These are phyloP conservation scores for Drosophila anomalata DNA, from an alignment of 2,888 invertebrate genomes.

Conservation along the genomic window DNA sequence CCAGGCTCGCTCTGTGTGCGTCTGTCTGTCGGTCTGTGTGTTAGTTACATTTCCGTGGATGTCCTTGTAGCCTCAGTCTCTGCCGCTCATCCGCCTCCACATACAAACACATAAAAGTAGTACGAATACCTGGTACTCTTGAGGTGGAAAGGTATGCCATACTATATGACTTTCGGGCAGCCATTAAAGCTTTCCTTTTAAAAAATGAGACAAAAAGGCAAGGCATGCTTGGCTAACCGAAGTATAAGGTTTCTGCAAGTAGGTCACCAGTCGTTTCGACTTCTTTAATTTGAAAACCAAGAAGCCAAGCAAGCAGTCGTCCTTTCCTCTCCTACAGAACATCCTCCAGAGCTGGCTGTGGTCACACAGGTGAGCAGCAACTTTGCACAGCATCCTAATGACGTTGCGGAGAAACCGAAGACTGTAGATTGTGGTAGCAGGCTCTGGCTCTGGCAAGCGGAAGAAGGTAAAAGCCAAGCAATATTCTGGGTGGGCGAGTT, in stretches of 20 bases:
- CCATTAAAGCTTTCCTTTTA: not conserved
- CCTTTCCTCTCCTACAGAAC: conserved; percentile 18
- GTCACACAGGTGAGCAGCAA: conserved; percentile 54
- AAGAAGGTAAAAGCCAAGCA: not conserved
- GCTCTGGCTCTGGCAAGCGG: conserved; percentile 7
- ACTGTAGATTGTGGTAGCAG: conserved; percentile 25
- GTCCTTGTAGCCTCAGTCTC: conserved; percentile 23
- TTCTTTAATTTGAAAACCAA: conserved; percentile 69
- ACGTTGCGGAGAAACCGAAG: conserved; percentile 44
- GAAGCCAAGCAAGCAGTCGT: conserved; percentile 43
- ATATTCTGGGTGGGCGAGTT: conserved; percentile 10
- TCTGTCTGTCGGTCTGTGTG: conserved; percentile 40
- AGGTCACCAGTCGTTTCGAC: not conserved
- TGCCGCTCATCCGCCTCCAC: conserved; percentile 14
- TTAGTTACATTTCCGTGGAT: conserved; percentile 68
- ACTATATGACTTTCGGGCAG: not conserved
- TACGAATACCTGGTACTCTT: conserved; percentile 4
- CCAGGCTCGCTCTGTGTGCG: conserved; percentile 12
- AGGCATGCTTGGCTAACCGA: not conserved
- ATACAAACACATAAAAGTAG: conserved; percentile 1
- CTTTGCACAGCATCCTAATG: conserved; percentile 54
- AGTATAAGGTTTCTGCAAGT: not conserved
- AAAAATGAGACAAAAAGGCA: not conserved
- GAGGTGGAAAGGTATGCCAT: not conserved
- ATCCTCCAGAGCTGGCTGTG: conserved; percentile 17